Evolutionary conservation across 2,113 vertebrate genomes (phyloP).

Genomic region (Macquaria australasica): DNA sequence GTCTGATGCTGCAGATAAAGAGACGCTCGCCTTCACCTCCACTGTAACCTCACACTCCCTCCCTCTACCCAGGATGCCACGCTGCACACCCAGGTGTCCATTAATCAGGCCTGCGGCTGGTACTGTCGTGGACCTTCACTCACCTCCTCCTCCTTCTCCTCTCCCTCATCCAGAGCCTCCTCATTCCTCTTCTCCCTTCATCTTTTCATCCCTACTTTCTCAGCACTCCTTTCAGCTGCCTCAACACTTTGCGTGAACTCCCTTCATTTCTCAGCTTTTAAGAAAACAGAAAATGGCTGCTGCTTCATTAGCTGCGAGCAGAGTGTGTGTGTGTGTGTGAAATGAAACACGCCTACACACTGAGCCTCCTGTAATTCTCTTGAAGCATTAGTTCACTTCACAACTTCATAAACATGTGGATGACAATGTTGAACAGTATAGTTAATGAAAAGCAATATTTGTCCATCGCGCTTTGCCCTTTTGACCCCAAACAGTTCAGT

Average conservation of each 20-base stretch:
- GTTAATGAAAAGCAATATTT: too few relatives aligned
- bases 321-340: constrained; percentile 2
- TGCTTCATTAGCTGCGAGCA: neutral
- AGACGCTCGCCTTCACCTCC: constrained; percentile 42
- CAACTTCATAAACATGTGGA: too few relatives aligned
- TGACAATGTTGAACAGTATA: too few relatives aligned
- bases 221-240: constrained; percentile 32
- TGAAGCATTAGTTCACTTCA: neutral
- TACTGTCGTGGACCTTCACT: constrained; percentile 65
- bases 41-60: constrained; percentile 49
- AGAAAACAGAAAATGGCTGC: constrained; percentile 45
- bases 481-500: too few relatives aligned
- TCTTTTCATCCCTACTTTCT: constrained; percentile 39
- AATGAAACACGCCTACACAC: neutral
- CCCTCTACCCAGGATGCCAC: constrained; percentile 41
- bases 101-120: constrained; percentile 78
- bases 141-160: constrained; percentile 32
- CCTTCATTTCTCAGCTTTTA: constrained; percentile 17
- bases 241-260: constrained; percentile 46
- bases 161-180: constrained; percentile 20
- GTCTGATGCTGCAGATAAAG: constrained; percentile 37
- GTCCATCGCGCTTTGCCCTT: too few relatives aligned
- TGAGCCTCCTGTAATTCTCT: neutral
- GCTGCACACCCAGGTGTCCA: constrained; percentile 56
- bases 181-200: constrained; percentile 37